Conservation (phyloP, 2,113 vertebrate genomes). For the Porphyrio hochstetteri region DNA sequence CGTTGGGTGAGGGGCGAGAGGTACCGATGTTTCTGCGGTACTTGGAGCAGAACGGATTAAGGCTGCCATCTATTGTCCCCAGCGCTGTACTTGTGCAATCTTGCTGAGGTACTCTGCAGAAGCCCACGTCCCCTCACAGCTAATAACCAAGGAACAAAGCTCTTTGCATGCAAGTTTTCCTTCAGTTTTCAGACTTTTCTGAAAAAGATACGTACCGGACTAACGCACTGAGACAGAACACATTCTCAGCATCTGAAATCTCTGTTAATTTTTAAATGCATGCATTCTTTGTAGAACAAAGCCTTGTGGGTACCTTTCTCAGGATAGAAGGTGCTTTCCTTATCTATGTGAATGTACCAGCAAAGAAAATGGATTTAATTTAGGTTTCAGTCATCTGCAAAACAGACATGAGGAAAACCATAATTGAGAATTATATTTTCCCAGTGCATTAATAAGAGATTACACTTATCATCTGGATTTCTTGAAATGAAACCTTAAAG, state of each 20-base stretch:
- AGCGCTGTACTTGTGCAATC: background rate
- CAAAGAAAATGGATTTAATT: background rate
- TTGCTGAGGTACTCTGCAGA: background rate
- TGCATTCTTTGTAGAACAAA: background rate
- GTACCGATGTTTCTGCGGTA: background rate
- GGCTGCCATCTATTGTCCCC: slow-evolving; percentile 65
- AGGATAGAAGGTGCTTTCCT: background rate
- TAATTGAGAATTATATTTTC: background rate
- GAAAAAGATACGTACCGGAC: background rate
- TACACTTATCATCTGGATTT: background rate
- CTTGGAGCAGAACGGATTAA: background rate
- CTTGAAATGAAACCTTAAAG: slow-evolving; percentile 10
- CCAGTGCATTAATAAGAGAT: background rate
- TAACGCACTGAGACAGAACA: background rate
- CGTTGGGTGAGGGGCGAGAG: background rate
- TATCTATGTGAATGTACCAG: background rate
- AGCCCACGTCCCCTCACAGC: background rate
- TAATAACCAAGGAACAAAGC: background rate
- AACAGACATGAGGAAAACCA: background rate
- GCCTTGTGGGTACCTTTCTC: background rate
- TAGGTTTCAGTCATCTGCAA: background rate
- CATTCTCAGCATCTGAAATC: background rate
- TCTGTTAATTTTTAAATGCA: background rate
- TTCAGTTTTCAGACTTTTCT: background rate
- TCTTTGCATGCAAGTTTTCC: background rate